A percentile compares a stretch with the other conserved stretches of the same genome.
These are phyloP conservation scores for Mythimna ferrago DNA, from an alignment of 2,888 invertebrate species.

Conservation along the genomic window DNA sequence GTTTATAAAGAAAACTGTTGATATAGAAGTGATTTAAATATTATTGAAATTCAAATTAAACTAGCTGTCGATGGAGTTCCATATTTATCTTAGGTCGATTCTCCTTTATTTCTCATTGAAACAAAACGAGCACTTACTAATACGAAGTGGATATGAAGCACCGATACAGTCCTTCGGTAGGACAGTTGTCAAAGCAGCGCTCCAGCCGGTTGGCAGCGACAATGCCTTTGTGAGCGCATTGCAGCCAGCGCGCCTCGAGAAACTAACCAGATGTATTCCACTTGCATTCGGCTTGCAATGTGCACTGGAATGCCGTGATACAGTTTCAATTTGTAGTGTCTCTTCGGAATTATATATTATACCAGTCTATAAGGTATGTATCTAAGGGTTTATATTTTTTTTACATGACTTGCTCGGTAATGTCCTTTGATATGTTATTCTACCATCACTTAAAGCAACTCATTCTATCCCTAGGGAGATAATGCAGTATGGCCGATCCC, in stretches of 20 bases:
- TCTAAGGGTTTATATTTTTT: too few species aligned
- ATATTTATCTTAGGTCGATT: background rate
- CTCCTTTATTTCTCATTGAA: background rate
- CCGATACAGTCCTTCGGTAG: background rate
- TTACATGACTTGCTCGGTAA: too few species aligned
- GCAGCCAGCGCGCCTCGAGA: background rate
- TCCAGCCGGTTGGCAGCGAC: slow-evolving; percentile 1
- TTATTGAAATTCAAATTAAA: too few species aligned
- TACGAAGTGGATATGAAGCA: background rate
- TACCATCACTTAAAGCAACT: too few species aligned
- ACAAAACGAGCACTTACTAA: background rate
- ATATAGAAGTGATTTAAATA: too few species aligned
- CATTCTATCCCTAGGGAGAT: too few species aligned
- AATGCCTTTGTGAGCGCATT: slow-evolving; percentile 32
- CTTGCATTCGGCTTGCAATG: slow-evolving; percentile 1
- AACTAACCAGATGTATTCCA: slow-evolving; percentile 29
- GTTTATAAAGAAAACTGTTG: too few species aligned
- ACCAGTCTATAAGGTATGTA: too few species aligned
- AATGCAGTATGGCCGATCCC: too few species aligned
- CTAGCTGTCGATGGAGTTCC: too few species aligned
- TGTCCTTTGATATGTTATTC: too few species aligned
- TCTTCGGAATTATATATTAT: background rate
- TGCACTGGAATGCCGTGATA: background rate
- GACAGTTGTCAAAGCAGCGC: slow-evolving; percentile 23
- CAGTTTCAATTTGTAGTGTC: background rate